These are phyloP conservation scores for Pectinophora gossypiella DNA, from an alignment of 1,140 invertebrate species.

Conservation along the genomic window DNA sequence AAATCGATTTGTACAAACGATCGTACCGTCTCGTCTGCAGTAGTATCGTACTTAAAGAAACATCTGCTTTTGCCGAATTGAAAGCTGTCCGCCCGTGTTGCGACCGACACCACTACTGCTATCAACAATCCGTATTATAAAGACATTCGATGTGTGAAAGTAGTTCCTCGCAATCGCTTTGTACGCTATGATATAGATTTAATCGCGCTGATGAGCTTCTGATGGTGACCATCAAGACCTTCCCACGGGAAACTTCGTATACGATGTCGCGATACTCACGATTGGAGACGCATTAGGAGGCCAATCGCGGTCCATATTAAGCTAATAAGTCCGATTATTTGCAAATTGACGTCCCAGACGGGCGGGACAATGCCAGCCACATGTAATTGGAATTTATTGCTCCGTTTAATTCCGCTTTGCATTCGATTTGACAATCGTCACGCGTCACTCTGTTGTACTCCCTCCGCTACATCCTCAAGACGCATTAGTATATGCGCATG, in stretches of 20 bases:
- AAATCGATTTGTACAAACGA: conserved; percentile 35
- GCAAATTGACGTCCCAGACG: conserved; percentile 25
- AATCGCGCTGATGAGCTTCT: conserved; percentile 12
- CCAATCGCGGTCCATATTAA: conserved; percentile 23
- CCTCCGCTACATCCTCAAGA: conserved; percentile 27
- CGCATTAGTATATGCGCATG: conserved; percentile 26
- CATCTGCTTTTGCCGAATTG: conserved; percentile 23
- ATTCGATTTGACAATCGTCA: conserved; percentile 27
- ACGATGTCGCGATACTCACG: too few species aligned
- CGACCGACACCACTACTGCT: background rate
- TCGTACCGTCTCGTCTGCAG: conserved; percentile 23
- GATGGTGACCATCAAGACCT: conserved; percentile 9
- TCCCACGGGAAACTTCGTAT: conserved; percentile 15
- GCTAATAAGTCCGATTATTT: conserved; percentile 30
- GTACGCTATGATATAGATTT: background rate
- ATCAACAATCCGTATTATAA: background rate
- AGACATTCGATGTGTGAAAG: conserved; percentile 1
- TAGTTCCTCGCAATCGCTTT: background rate
- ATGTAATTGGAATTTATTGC: conserved; percentile 31
- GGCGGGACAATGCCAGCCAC: conserved; percentile 27
- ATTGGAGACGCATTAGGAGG: conserved; percentile 11
- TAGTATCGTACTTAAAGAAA: conserved; percentile 5
- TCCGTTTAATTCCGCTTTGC: conserved; percentile 23
- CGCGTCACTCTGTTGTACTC: conserved; percentile 4
- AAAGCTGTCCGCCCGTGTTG: conserved; percentile 16